Evolutionary conservation across 2,113 vertebrate species (phyloP).

Genomic region (Uria aalge): DNA sequence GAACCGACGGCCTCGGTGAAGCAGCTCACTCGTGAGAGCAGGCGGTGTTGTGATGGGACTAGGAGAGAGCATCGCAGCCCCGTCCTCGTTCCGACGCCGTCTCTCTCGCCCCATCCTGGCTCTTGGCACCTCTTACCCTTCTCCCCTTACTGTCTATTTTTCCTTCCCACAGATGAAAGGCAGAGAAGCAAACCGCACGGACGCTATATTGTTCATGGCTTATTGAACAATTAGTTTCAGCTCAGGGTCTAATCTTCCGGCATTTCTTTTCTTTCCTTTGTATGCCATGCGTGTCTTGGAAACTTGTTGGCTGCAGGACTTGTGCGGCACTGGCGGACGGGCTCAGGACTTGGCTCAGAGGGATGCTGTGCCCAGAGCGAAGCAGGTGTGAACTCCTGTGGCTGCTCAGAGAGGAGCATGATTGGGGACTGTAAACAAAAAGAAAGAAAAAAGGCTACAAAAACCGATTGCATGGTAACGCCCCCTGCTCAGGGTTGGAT

Average conservation of each 20-base stretch:
- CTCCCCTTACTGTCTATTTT: not conserved
- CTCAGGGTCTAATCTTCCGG: not conserved
- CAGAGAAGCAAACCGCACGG: not conserved
- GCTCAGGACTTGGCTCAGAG: not conserved
- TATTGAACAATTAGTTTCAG: slow-evolving; percentile 57
- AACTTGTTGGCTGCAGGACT: slow-evolving; percentile 12
- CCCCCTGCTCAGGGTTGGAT: not conserved
- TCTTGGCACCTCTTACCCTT: slow-evolving; percentile 1
- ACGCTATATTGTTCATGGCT: not conserved
- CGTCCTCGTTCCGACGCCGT: rapidly evolving
- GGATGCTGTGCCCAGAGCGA: not conserved
- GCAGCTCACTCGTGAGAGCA: not conserved
- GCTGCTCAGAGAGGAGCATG: not conserved
- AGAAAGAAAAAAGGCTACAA: not conserved
- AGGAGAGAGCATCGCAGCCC: not conserved
- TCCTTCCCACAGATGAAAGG: not conserved
- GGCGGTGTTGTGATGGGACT: not conserved
- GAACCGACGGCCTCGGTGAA: not conserved
- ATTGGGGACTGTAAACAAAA: not conserved
- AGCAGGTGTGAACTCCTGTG: not conserved
- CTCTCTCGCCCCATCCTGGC: not conserved
- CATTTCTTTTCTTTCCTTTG: slow-evolving; percentile 28
- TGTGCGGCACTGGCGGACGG: not conserved
- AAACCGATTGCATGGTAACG: rapidly evolving
- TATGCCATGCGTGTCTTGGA: not conserved